These are phyloP conservation scores for Eulimnadia texana DNA, from an alignment of 1,140 invertebrate genomes.

Conservation along the genomic window DNA sequence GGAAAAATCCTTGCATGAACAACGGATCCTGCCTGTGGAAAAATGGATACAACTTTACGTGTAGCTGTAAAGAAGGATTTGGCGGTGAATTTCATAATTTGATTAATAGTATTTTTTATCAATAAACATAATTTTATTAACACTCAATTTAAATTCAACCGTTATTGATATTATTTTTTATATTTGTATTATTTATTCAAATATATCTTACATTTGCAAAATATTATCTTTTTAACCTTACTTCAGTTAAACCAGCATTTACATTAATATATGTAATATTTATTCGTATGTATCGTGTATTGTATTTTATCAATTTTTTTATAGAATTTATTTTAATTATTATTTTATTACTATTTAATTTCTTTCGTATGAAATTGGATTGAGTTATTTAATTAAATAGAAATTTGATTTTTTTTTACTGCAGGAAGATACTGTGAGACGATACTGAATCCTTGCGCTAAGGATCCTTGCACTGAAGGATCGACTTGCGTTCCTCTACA, in stretches of 20 bases:
- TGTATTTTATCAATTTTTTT: no score
- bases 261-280: no score
- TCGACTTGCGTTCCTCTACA: constrained; percentile 48
- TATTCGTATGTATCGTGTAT: no score
- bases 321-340: no score
- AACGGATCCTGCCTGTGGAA: constrained; percentile 59
- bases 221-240: no score
- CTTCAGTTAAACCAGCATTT: no score
- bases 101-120: not conserved
- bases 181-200: constrained; percentile 9
- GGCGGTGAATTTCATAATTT: constrained; percentile 28
- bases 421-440: constrained; percentile 60
- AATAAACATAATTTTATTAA: not conserved
- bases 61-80: constrained; percentile 34
- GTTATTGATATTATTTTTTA: constrained; percentile 1
- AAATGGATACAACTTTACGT: constrained; percentile 31
- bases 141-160: not conserved
- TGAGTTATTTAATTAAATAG: no score
- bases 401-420: no score
- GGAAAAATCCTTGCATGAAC: constrained; percentile 59
- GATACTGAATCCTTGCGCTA: constrained; percentile 53
- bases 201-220: no score
- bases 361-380: no score
- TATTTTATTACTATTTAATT: constrained; percentile 8
- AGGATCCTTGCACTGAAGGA: constrained; percentile 55